Evolutionary conservation across 2,797 vertebrate species (phyloP).

Genomic region (Typhlichthys subterraneus): DNA sequence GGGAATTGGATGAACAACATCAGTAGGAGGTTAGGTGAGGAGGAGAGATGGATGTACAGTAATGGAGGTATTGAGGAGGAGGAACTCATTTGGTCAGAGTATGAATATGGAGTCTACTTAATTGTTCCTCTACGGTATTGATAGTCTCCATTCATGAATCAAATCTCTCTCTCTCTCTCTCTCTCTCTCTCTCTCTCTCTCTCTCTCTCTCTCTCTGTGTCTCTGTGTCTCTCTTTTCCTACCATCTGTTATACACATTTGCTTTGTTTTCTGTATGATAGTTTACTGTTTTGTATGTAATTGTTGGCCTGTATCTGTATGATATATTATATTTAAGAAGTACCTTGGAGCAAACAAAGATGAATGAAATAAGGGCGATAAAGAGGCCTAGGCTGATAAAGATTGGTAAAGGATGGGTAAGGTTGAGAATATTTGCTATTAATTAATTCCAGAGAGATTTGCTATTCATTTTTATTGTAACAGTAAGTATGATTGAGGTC

Average conservation of each 20-base stretch:
- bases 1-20: constrained; percentile 47
- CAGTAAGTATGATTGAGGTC: neutral
- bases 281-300: neutral
- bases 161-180: constrained; percentile 1
- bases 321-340: constrained; percentile 10
- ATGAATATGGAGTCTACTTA: constrained; percentile 37
- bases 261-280: constrained; percentile 7
- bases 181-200: neutral
- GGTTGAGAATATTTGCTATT: neutral
- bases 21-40: constrained; percentile 51
- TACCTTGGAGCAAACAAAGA: neutral
- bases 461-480: constrained; percentile 11
- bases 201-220: neutral
- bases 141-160: constrained; percentile 15
- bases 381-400: no score
- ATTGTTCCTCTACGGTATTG: constrained; percentile 18
- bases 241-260: neutral
- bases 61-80: constrained; percentile 6
- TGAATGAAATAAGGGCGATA: neutral
- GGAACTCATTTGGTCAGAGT: constrained; percentile 45
- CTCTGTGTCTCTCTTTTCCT: neutral
- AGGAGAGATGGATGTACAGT: constrained; percentile 44
- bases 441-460: constrained; percentile 5
- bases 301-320: neutral
- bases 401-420: neutral